These are phyloP conservation scores for Ischnus inquisitorius DNA, from an alignment of 2,888 invertebrate species.

Conservation along the genomic window DNA sequence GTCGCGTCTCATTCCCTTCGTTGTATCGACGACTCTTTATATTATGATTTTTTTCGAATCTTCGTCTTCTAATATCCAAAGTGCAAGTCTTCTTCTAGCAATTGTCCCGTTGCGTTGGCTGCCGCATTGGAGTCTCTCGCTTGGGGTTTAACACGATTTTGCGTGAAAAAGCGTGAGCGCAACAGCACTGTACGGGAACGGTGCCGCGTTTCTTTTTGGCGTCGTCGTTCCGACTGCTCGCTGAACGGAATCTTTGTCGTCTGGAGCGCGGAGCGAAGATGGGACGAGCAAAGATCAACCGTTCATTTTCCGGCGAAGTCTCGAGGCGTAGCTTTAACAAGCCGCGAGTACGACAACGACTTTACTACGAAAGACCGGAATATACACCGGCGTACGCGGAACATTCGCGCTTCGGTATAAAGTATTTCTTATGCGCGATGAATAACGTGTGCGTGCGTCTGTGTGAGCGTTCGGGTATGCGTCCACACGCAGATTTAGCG, in stretches of 20 bases:
- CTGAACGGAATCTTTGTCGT: slow-evolving; percentile 29
- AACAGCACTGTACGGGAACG: no score
- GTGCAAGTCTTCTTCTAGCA: slow-evolving; percentile 71
- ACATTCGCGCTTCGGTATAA: slow-evolving; percentile 53
- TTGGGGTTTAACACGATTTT: neutral
- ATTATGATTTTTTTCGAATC: slow-evolving; percentile 24
- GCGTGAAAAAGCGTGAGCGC: neutral
- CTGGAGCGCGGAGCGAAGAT: slow-evolving; percentile 27
- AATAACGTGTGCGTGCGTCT: neutral
- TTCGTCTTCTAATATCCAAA: slow-evolving; percentile 74
- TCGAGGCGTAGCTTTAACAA: slow-evolving; percentile 75
- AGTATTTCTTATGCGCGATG: slow-evolving; percentile 17
- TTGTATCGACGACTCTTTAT: neutral
- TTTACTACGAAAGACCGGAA: slow-evolving; percentile 57
- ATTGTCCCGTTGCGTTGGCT: slow-evolving; percentile 10
- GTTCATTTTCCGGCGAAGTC: slow-evolving; percentile 61
- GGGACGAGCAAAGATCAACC: neutral
- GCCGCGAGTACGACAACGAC: slow-evolving; percentile 67
- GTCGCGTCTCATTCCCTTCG: neutral
- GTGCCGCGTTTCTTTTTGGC: neutral
- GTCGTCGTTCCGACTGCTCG: neutral
- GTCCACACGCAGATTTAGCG: slow-evolving; percentile 26
- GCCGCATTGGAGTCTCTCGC: neutral
- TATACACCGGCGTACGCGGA: slow-evolving; percentile 34
- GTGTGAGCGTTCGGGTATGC: neutral